Base-by-base conservation (phyloP, 2,888 invertebrate species). In the Deilephila porcellus region DNA sequence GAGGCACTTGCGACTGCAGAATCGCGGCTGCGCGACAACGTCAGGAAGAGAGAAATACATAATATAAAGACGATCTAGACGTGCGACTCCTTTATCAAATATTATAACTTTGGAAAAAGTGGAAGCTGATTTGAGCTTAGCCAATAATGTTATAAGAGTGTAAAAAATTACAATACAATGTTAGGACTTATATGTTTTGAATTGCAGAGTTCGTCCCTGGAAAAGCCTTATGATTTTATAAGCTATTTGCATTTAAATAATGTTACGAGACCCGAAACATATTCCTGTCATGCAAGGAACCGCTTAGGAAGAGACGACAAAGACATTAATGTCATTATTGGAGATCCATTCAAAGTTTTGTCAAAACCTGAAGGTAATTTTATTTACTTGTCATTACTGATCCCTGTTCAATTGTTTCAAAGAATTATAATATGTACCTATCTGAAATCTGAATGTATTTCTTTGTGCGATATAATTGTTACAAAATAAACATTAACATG, bases 211-310 rank as follows among this genome's bases (percentile, higher is more conserved):
- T 19, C 25, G 25, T 59, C 19, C 1, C 1, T 37, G n/a, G 37
- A 34, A 37, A 45, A 67, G 45, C 59, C 37, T n/a, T 67, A 73
- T 25, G 71, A 77, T n/a, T 76, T 72, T 71, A 74, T 76, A 70
- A 78, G 78, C 59, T 76, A 76, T 62, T 71, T 78, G n/a, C 74
- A 75, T 32, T 29, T 78, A 17, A 17, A 71, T 1, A 62, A 74
- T 14, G 70, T 76, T 17, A 73, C 32, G 25, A 53, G 29, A 19
- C 6, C 60, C 11, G 70, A 60, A 52, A 71, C 45, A n/a, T 78
- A 77, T 59, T 52, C 34, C 34, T 78, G 78, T 70, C 37, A n/a
- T 60, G 78, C 76, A 14, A 52, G n/a, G 1, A 77, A 77, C 29
- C 17, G 29, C 4, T 11, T 63, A 14, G 70, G 53, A 56, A 14